Conservation (phyloP, 1,140 invertebrate genomes). For the Apis cerana region DNA sequence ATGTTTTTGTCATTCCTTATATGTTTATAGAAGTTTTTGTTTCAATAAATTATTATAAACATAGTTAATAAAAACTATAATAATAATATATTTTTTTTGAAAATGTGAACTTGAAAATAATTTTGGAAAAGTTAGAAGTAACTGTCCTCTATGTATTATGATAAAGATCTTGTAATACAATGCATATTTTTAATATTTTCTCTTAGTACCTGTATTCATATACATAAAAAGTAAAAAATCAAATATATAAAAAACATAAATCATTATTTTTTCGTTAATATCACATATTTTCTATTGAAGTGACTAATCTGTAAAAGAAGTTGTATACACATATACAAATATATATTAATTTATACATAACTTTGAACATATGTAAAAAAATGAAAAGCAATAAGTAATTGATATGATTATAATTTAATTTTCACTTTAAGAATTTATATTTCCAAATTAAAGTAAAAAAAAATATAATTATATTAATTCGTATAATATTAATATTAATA, state of each 20-base stretch:
- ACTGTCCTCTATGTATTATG: not conserved
- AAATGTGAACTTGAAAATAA: conserved; percentile 4
- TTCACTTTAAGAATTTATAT: not conserved
- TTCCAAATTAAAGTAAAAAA: not conserved
- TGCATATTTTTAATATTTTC: not conserved
- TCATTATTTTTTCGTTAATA: not conserved
- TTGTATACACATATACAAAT: not conserved
- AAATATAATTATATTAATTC: too few species aligned
- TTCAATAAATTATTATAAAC: not conserved
- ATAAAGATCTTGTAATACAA: not conserved
- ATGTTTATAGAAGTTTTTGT: not conserved
- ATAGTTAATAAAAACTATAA: not conserved
- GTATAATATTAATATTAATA: too few species aligned
- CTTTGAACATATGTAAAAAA: not conserved
- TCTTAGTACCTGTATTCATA: conserved; percentile 14
- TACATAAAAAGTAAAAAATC: not conserved
- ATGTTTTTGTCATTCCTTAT: not conserved
- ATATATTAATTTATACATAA: conserved; percentile 6
- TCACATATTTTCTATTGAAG: not conserved
- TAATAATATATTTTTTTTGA: conserved; percentile 2
- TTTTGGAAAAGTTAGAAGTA: conserved; percentile 4
- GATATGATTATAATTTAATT: not conserved
- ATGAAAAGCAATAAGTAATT: not conserved
- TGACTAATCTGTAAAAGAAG: not conserved
- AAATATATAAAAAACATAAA: not conserved